phyloP scores from a whole-genome alignment of 2,113 vertebrate species.

The Mus spicilegus region DNA sequence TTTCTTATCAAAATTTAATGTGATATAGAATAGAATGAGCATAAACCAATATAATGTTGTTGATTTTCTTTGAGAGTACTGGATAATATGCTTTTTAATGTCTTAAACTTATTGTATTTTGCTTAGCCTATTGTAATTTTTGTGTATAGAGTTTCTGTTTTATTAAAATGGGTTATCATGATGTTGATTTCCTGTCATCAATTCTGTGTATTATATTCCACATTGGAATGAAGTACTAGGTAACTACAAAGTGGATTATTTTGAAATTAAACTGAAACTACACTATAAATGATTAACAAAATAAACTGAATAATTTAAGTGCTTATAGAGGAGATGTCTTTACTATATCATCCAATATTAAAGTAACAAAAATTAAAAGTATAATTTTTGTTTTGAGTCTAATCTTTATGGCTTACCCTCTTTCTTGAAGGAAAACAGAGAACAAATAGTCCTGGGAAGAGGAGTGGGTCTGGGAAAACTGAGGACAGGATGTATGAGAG shows the following conservation, averaged over 20 bases:
- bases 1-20: not conserved
- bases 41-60: not conserved
- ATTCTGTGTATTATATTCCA: not conserved
- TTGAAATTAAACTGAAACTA: conserved; percentile 55
- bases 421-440: not conserved
- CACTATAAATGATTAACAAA: conserved; percentile 47
- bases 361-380: not conserved
- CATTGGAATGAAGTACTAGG: not conserved
- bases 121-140: not conserved
- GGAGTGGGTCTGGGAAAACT: no score
- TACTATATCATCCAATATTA: not conserved
- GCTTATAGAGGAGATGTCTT: conserved; percentile 2
- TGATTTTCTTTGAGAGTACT: not conserved
- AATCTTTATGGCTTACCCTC: not conserved
- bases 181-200: conserved; percentile 16
- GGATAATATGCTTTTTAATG: conserved; percentile 41
- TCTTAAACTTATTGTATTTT: not conserved
- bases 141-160: not conserved
- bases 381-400: not conserved
- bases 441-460: not conserved
- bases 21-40: not conserved
- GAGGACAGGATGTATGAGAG: not conserved
- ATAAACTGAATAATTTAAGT: conserved; percentile 45
- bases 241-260: conserved; percentile 46
- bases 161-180: conserved; percentile 1